Percentiles rank a stretch among this genome's conserved stretches.
These are phyloP conservation scores for Steinernema feltiae DNA, from an alignment of 1,140 invertebrate genomes.

Conservation along the genomic window DNA sequence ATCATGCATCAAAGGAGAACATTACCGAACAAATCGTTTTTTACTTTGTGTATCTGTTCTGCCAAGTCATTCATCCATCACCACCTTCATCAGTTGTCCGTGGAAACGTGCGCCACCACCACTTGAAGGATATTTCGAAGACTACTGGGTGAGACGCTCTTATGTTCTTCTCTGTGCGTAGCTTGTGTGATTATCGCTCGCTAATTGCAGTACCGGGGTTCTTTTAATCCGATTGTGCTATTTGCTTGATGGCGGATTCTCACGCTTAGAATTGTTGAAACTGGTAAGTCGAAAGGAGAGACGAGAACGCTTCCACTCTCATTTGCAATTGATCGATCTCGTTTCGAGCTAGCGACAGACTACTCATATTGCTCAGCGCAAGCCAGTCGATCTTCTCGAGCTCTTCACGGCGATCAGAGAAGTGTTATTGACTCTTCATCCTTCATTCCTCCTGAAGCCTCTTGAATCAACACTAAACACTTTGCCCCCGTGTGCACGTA, in stretches of 20 bases:
- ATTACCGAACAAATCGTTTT: background rate
- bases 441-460: too few species aligned
- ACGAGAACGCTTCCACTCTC: background rate
- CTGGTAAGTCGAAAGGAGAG: background rate
- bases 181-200: background rate
- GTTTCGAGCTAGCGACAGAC: background rate
- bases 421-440: too few species aligned
- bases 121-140: background rate
- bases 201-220: background rate
- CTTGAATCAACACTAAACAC: too few species aligned
- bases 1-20: too few species aligned
- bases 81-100: background rate
- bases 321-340: background rate
- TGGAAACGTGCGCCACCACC: conserved; percentile 5
- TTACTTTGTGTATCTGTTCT: background rate
- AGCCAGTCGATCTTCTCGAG: too few species aligned
- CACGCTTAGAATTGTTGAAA: conserved; percentile 1
- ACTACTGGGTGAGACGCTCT: background rate
- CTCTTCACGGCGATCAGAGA: too few species aligned
- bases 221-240: background rate
- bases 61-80: background rate
- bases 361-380: too few species aligned
- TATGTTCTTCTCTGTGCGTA: background rate
- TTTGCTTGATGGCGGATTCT: background rate
- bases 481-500: too few species aligned